phyloP scores from a whole-genome alignment of 2,113 vertebrate genomes.

The Ceyx cyanopectus region DNA sequence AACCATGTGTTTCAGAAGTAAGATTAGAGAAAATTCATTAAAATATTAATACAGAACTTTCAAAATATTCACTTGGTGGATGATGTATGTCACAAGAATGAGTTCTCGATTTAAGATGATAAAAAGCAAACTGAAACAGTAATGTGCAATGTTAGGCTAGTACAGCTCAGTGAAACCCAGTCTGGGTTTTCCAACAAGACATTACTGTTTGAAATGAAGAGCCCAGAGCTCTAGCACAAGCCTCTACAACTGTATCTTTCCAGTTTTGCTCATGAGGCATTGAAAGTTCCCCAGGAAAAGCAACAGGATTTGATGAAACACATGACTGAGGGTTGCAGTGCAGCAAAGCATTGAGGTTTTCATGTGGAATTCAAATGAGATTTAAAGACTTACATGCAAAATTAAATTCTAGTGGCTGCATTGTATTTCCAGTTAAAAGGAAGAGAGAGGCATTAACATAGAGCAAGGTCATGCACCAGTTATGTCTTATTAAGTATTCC shows the following conservation, averaged over 20 bases:
- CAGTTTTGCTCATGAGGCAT: background rate
- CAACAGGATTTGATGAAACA: background rate
- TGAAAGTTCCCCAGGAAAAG: background rate
- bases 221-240: background rate
- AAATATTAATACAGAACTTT: conserved; percentile 43
- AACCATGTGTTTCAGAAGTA: conserved; percentile 7
- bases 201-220: background rate
- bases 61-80: conserved; percentile 22
- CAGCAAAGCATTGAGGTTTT: background rate
- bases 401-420: background rate
- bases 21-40: conserved; percentile 40
- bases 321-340: background rate
- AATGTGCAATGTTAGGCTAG: background rate
- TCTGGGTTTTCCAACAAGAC: background rate
- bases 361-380: conserved; percentile 18
- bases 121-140: background rate
- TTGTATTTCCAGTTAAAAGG: conserved; percentile 27
- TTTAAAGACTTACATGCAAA: background rate
- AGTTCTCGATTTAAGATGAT: background rate
- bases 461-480: conserved; percentile 42
- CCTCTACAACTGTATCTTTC: background rate
- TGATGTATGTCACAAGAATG: conserved; percentile 8
- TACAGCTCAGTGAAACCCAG: background rate
- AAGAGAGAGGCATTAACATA: conserved; percentile 8
- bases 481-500: conserved; percentile 65